Evolutionary conservation across 2,888 invertebrate species (phyloP).

Genomic region (Agriopis marginaria): DNA sequence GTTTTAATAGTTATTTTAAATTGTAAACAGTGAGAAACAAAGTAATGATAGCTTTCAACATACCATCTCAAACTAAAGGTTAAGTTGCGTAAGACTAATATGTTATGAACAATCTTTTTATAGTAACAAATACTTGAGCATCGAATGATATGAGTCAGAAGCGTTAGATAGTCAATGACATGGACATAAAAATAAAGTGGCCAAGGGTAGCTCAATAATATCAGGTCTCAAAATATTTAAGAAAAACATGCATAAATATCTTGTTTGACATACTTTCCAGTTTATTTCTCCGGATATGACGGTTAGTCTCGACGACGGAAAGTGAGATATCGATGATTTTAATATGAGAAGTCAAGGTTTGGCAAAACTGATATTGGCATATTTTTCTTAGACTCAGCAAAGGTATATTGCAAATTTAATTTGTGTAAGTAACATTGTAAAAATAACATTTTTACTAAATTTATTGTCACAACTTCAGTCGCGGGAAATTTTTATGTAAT

Average conservation of each 20-base stretch:
- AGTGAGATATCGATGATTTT: slow-evolving; percentile 15
- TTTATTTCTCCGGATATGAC: slow-evolving; percentile 31
- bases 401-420: slow-evolving; percentile 1
- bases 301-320: slow-evolving; percentile 3
- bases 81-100: slow-evolving; percentile 26
- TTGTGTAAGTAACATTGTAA: background rate
- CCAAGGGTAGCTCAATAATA: slow-evolving; percentile 26
- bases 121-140: slow-evolving; percentile 29
- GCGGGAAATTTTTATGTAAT: background rate
- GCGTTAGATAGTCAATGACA: slow-evolving; percentile 27
- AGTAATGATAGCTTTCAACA: slow-evolving; percentile 27
- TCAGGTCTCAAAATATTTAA: slow-evolving; percentile 15
- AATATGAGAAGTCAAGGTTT: slow-evolving; percentile 10
- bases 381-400: slow-evolving; percentile 5
- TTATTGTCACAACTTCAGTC: background rate
- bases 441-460: background rate
- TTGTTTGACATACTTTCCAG: slow-evolving; percentile 26
- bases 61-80: slow-evolving; percentile 21
- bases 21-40: slow-evolving; percentile 7
- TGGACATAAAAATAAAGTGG: slow-evolving; percentile 28
- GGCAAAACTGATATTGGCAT: slow-evolving; percentile 1
- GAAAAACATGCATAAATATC: slow-evolving; percentile 15
- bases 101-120: slow-evolving; percentile 28
- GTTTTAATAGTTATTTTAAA: slow-evolving; percentile 12
- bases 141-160: slow-evolving; percentile 29